Evolutionary conservation across 2,888 invertebrate genomes (phyloP), one percentile per base, ranked within the genome.

Genomic region (Philhelius pedissequus): DNA sequence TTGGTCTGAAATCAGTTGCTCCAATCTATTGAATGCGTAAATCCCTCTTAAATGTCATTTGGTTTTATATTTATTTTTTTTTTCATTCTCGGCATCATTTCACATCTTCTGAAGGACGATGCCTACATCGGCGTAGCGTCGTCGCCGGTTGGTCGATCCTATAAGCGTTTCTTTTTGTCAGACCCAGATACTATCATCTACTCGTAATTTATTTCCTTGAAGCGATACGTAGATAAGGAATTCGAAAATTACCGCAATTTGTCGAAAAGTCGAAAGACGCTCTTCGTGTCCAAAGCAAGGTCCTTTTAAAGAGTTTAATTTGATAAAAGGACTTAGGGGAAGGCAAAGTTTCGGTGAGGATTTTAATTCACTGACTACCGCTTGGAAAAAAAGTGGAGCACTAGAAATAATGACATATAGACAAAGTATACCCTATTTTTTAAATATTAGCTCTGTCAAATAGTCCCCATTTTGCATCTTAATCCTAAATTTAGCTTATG

Each of bases 21-120:
- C 38, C 69, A 70, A 79, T 83, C 79, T 74, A 22, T 35, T 40
- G 66, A 73, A 62, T 48, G 68, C 48, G 73, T 56, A 82, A 82
- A 82, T 82, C 82, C 82, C 71, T 69, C 68, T 77, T 78, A 82
- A 82, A 77, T 78, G 73, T 54, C 77, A 60, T 77, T 82, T 48
- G 62, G 30, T 50, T 78, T 82, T 82, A 45, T 68, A 68, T 76
- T 50, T 50, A n/a, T 68, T 73, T 82, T 73, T 60, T 68, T 71
- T 70, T 40, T 43, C 56, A 27, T 45, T 32, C 27, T n/a, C 22
- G 22, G 43, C 56, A 35, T 56, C 38, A 56, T 66, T 79, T 78
- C 48, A 52, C 40, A 50, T 74, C 22, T n/a, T 9, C 15, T 22
- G 8, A 15, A 32, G 38, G 38, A 27, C 30, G 20, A 32, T 30